Base-by-base conservation (phyloP, 1,140 invertebrate species). In the Leptinotarsa undecemlineata region DNA sequence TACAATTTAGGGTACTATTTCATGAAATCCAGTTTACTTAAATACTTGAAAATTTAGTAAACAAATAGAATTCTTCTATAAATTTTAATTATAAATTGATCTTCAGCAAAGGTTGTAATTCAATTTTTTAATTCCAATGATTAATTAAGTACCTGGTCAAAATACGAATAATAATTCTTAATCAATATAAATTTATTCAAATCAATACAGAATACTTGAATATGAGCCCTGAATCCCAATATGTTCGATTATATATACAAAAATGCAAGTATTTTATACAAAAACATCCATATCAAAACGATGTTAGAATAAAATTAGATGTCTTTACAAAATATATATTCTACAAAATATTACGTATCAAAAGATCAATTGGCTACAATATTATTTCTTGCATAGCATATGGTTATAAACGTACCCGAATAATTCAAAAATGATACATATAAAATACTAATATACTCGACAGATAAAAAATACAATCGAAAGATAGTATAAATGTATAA, bases 331-430 rank as follows among this genome's bases (percentile, higher is more conserved):
- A 80, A 77, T 69, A 75, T 72, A 42, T 80, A 78, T 77, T 80
- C 77, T 80, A 80, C 78, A 80, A 80, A 80, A 78, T 78, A 78
- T 76, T 71, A 47, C 57, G 76, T 78, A 80, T 80, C 74, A 80
- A 76, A 78, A 76, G 61, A 71, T 74, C 74, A 74, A 67, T 75
- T 70, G 69, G 21, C 74, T 79, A 76, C 69, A 71, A 62, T 71
- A 66, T 47, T 62, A 69, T 47, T 72, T 68, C 67, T 68, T 68
- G 57, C 57, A 73, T 42, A 57, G 51, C n/a, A n/a, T 42, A 57
- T 57, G 51, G 17, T 57, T 57, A 17, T 57, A 5, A 57, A 57
- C n/a, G 51, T 57, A 57, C 51, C 51, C 70, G 48, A 23, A 21
- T 60, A 64, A 61, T 74, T 47, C 64, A 76, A 61, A 76, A 74